Evolutionary conservation across 2,888 invertebrate genomes (phyloP).

Genomic region (Automeris io): DNA sequence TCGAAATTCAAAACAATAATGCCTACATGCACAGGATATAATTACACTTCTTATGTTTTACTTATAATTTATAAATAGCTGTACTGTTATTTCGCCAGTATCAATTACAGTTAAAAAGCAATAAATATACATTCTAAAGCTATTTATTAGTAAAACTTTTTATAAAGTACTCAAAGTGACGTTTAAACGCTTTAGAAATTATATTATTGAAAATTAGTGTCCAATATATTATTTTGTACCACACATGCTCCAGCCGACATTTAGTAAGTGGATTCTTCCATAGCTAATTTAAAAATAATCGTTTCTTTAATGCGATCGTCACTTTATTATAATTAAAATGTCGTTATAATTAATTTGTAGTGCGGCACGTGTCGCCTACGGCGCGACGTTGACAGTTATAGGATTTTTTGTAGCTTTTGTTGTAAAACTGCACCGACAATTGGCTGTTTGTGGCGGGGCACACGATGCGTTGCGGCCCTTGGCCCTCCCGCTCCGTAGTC

Average conservation of each 20-base stretch:
- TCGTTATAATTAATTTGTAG: constrained; percentile 53
- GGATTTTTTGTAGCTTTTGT: constrained; percentile 21
- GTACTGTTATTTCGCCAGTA: neutral
- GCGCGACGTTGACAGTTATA: constrained; percentile 44
- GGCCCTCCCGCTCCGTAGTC: no score
- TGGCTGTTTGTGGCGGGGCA: no score
- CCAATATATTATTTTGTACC: neutral
- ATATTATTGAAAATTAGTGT: neutral
- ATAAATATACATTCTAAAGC: neutral
- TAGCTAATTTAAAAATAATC: constrained; percentile 30
- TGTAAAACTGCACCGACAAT: neutral
- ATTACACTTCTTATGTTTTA: constrained; percentile 54
- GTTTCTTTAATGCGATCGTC: constrained; percentile 45
- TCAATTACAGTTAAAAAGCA: neutral
- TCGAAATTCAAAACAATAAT: constrained; percentile 47
- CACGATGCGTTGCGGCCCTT: no score
- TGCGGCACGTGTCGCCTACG: constrained; percentile 38
- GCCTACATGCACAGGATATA: constrained; percentile 38
- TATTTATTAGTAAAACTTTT: no score
- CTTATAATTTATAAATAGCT: constrained; percentile 33
- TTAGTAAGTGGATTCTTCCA: constrained; percentile 8
- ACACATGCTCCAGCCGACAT: neutral
- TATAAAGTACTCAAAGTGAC: neutral
- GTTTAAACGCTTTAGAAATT: neutral
- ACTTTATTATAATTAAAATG: constrained; percentile 53